Conservation (phyloP, 2,113 vertebrate species). For the Nibea coibor region DNA sequence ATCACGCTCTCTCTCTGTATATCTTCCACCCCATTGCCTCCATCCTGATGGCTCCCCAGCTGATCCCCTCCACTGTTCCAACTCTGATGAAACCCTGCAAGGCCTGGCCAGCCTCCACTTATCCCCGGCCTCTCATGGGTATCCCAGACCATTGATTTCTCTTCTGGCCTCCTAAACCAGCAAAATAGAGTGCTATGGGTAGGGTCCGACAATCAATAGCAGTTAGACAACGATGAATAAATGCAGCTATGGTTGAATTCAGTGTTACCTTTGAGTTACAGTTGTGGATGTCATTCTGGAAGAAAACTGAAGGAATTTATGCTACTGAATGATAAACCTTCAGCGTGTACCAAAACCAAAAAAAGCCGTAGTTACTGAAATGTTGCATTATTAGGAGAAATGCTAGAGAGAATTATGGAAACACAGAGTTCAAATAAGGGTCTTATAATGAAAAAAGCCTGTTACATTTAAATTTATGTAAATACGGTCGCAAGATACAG, state of each 20-base stretch:
- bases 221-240: conserved; percentile 62
- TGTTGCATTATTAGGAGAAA: neutral
- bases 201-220: conserved; percentile 68
- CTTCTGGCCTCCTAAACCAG: conserved; percentile 58
- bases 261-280: neutral
- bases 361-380: neutral
- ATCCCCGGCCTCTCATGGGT: conserved; percentile 65
- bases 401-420: neutral
- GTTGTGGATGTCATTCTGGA: neutral
- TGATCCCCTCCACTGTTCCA: conserved; percentile 55
- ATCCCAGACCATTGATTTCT: conserved; percentile 74
- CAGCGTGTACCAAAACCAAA: neutral
- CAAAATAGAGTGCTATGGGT: conserved; percentile 55
- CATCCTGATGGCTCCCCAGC: conserved; percentile 45
- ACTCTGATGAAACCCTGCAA: conserved; percentile 51
- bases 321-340: neutral
- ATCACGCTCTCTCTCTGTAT: conserved; percentile 31
- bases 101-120: conserved; percentile 53
- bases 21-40: conserved; percentile 58
- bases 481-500: neutral
- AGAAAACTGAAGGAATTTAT: neutral
- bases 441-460: neutral
- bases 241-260: conserved; percentile 17
- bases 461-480: neutral
- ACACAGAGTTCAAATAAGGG: neutral